Evolutionary conservation across 2,797 vertebrate genomes (phyloP).

Genomic region (Sebastes itinus): DNA sequence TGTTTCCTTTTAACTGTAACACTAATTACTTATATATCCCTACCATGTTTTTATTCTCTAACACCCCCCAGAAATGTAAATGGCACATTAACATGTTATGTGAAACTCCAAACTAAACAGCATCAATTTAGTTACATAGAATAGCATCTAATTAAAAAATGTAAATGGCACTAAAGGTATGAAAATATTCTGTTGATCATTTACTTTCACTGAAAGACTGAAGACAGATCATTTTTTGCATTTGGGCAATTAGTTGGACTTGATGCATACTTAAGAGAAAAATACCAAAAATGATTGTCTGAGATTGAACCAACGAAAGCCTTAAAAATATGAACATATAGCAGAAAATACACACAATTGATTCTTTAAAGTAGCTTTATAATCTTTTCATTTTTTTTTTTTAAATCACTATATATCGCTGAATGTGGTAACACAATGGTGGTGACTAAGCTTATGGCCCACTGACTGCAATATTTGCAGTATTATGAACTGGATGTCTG

Average conservation of each 20-base stretch:
- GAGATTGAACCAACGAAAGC: not conserved
- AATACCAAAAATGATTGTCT: not conserved
- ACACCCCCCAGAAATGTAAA: not conserved
- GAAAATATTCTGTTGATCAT: not conserved
- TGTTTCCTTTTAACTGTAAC: not conserved
- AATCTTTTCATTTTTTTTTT: not conserved
- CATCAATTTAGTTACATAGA: not conserved
- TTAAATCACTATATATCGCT: not conserved
- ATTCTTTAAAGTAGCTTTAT: not conserved
- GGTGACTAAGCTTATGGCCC: not conserved
- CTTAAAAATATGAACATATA: not conserved
- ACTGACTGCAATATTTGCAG: not conserved
- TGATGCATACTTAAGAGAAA: not conserved
- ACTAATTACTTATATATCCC: not conserved
- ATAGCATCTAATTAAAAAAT: not conserved
- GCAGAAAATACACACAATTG: not conserved
- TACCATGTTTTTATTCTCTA: not conserved
- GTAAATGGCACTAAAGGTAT: not conserved
- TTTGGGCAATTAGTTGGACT: not conserved
- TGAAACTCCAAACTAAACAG: not conserved
- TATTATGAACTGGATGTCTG: not conserved
- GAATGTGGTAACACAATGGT: not conserved
- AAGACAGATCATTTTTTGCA: not conserved
- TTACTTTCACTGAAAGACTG: not conserved
- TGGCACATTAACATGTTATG: not conserved